Conservation (phyloP, 2,113 vertebrate species). For the Phalacrocorax pelagicus region DNA sequence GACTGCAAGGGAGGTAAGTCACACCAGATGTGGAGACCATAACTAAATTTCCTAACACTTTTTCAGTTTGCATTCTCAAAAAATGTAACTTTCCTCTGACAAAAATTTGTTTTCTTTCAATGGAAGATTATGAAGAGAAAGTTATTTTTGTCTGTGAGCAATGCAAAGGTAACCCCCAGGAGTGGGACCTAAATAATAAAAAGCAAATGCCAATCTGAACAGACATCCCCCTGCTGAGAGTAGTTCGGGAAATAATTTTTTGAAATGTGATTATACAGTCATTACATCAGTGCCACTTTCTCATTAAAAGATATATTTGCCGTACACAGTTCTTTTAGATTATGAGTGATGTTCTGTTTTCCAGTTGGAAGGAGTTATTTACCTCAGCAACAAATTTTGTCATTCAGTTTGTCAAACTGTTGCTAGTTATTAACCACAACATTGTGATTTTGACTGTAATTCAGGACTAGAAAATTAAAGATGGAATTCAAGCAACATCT, state of each 20-base stretch:
- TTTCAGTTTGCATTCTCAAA: neutral
- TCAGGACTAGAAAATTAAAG: slow-evolving; percentile 4
- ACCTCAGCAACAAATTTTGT: neutral
- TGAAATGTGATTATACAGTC: slow-evolving; percentile 2
- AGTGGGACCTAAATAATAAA: neutral
- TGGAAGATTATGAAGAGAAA: neutral
- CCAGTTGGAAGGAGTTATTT: slow-evolving; percentile 10
- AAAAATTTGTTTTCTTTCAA: slow-evolving; percentile 2
- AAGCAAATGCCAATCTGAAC: neutral
- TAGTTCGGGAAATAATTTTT: neutral
- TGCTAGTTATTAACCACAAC: slow-evolving; percentile 1
- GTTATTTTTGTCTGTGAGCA: neutral
- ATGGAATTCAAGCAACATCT: neutral
- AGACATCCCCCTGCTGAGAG: neutral
- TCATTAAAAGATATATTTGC: neutral
- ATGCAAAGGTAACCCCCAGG: neutral
- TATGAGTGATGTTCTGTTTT: slow-evolving; percentile 38
- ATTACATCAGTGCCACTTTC: neutral
- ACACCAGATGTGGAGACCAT: neutral
- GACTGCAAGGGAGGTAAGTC: neutral
- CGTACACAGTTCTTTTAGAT: neutral
- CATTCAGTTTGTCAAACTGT: neutral
- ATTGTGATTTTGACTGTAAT: neutral
- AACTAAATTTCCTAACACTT: neutral
- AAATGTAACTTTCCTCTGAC: neutral